These are phyloP conservation scores for Hystrix brachyura DNA, from an alignment of 2,113 vertebrate species.

Conservation along the genomic window DNA sequence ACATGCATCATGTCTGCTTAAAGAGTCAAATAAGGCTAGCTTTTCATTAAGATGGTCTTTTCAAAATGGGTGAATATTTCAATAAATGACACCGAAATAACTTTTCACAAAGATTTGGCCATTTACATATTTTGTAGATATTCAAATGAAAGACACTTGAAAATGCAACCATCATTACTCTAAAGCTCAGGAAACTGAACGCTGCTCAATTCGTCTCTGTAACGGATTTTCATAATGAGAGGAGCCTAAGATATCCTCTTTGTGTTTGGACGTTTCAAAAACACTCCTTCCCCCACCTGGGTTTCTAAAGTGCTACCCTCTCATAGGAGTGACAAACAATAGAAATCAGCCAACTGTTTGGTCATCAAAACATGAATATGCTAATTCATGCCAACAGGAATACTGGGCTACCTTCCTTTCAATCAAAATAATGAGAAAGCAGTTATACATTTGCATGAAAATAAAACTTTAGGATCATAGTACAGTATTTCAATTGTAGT, in stretches of 20 bases:
- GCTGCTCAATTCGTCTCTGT: constrained; percentile 44
- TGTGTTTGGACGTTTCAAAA: constrained; percentile 69
- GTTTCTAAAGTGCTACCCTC: neutral
- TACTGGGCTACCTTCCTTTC: constrained; percentile 76
- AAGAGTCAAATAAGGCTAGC: constrained; percentile 84
- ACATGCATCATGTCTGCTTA: constrained; percentile 84
- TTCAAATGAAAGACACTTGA: constrained; percentile 83
- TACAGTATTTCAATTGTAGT: constrained; percentile 84
- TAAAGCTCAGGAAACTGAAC: constrained; percentile 75
- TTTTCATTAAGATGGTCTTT: constrained; percentile 78
- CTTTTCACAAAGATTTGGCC: constrained; percentile 79
- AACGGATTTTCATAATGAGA: constrained; percentile 77
- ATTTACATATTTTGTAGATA: constrained; percentile 85
- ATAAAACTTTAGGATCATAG: constrained; percentile 86
- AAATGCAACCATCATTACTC: constrained; percentile 82
- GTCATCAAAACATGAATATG: constrained; percentile 76
- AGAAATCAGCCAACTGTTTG: constrained; percentile 58
- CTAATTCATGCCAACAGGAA: constrained; percentile 72
- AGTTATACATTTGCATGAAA: constrained; percentile 88
- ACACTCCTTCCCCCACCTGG: neutral
- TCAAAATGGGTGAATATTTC: constrained; percentile 83
- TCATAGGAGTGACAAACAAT: constrained; percentile 53
- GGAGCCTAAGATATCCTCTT: constrained; percentile 77
- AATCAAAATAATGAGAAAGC: constrained; percentile 85
- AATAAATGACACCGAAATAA: constrained; percentile 80